Base-by-base conservation (phyloP, 2,113 vertebrate species). In the Jaculus jaculus region DNA sequence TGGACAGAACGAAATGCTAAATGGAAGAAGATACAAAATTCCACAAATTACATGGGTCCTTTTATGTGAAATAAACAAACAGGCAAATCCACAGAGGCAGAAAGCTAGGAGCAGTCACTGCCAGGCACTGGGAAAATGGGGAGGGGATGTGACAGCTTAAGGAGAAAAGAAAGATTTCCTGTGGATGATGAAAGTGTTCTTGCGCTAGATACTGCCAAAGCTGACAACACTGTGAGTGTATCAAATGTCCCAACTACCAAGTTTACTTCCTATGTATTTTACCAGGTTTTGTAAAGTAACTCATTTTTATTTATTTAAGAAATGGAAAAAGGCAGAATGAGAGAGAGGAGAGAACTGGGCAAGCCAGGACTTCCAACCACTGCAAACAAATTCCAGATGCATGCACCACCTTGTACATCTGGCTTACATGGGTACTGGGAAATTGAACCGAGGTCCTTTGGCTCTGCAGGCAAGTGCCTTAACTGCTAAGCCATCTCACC, bases 131-230 rank as follows among this genome's bases (percentile, higher is more conserved):
- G 42, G 39, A 26, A 15, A 84, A 26, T 5, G 37, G 11, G 9
- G 3, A 83, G 28, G 63, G 4, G 13, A 58, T 81, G 20, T 85
- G 24, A 85, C 10, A 47, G 37, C 74, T 81, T 81, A 65, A 68
- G 34, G 16, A 30, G 24, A 81, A 9, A 79, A 3, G 16, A 39
- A 78, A 3, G 16, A 42, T 72, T 87, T 87, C 89, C 79, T 81
- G 47, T 74, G 51, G 73, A 92, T 73, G 71, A 78, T 88, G 75
- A 90, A 83, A 83, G 87, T 61, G 26, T 69, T 92, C 93, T 91
- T 10, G 72, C 72, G 66, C 58, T 32, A 34, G 77, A 9, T n/a
- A n/a, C 65, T 39, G 37, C 81, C 21, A 95, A 3, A 4, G 17
- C 1, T 81, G 16, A 74, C 23, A 92, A 65, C 42, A 88, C 0